Evolutionary conservation across 2,797 vertebrate genomes (phyloP).

Genomic region (Lophotriccus pileatus): DNA sequence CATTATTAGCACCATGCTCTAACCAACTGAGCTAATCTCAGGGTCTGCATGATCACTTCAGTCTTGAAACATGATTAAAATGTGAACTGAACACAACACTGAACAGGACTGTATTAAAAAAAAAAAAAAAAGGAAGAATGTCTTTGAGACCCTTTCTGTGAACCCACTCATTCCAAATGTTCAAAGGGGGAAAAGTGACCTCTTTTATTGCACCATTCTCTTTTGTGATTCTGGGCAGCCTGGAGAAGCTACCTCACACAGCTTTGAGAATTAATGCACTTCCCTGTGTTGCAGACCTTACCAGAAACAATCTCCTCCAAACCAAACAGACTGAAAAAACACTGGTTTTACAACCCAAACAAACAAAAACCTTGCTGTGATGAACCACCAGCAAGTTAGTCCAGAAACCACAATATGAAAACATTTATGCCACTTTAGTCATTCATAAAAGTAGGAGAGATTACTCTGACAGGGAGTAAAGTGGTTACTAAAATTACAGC

Average conservation of each 20-base stretch:
- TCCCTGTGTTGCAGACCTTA: neutral
- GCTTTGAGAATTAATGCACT: neutral
- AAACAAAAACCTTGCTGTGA: neutral
- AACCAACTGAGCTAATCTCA: neutral
- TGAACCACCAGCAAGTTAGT: neutral
- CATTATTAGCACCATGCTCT: neutral
- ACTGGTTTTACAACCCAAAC: neutral
- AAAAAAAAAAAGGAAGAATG: neutral
- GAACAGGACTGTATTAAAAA: neutral
- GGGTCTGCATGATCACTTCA: neutral
- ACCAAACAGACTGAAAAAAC: neutral
- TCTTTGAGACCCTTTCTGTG: neutral
- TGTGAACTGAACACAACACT: neutral
- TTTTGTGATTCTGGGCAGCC: neutral
- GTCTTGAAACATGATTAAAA: neutral
- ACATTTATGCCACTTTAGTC: neutral
- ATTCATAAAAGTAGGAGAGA: neutral
- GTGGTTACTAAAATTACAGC: neutral
- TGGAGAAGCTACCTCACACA: neutral
- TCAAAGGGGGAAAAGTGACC: neutral
- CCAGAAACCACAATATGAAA: neutral
- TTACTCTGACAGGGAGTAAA: neutral
- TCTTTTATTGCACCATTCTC: neutral
- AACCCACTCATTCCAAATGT: neutral
- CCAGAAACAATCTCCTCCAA: neutral